Percentiles rank a stretch among this genome's conserved stretches.
Evolutionary conservation across 2,888 invertebrate species (phyloP).

Genomic region (Druceiella hillmani): DNA sequence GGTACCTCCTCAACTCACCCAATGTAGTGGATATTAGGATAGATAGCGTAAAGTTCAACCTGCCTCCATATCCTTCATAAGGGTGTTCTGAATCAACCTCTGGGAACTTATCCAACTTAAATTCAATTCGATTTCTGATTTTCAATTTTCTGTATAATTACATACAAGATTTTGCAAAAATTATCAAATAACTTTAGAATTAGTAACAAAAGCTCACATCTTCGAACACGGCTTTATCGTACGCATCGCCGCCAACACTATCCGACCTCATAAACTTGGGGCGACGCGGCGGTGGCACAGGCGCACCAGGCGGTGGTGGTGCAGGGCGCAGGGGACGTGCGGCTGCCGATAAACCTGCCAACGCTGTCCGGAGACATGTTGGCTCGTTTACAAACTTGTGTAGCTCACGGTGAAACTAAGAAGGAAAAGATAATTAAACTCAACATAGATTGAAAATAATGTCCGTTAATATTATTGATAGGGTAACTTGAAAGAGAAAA

Average conservation of each 20-base stretch:
- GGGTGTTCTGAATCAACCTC: too few relatives aligned
- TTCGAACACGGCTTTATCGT: slow-evolving; percentile 30
- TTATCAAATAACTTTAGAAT: too few relatives aligned
- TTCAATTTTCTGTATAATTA: too few relatives aligned
- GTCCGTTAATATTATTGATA: slow-evolving; percentile 1
- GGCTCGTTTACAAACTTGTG: slow-evolving; percentile 54
- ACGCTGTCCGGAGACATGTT: slow-evolving; percentile 29
- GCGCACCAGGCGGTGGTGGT: slow-evolving; percentile 15
- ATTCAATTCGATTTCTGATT: too few relatives aligned
- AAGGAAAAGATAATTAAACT: slow-evolving; percentile 10
- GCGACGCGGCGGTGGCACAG: slow-evolving; percentile 17
- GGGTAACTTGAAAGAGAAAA: too few relatives aligned
- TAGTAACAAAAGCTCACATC: slow-evolving; percentile 23
- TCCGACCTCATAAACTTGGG: slow-evolving; percentile 32
- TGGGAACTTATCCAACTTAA: too few relatives aligned
- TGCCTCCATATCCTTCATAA: too few relatives aligned
- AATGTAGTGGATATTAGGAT: too few relatives aligned
- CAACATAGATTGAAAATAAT: too few relatives aligned
- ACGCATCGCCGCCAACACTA: slow-evolving; percentile 37
- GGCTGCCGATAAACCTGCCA: slow-evolving; percentile 15
- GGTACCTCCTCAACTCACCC: too few relatives aligned
- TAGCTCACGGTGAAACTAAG: slow-evolving; percentile 65
- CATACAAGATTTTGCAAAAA: too few relatives aligned
- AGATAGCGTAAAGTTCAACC: too few relatives aligned
- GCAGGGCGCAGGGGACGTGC: slow-evolving; percentile 11